Percentiles rank a stretch among this genome's conserved stretches.
These are phyloP conservation scores for Nannospalax galili DNA, from an alignment of 2,113 vertebrate genomes.

Conservation along the genomic window DNA sequence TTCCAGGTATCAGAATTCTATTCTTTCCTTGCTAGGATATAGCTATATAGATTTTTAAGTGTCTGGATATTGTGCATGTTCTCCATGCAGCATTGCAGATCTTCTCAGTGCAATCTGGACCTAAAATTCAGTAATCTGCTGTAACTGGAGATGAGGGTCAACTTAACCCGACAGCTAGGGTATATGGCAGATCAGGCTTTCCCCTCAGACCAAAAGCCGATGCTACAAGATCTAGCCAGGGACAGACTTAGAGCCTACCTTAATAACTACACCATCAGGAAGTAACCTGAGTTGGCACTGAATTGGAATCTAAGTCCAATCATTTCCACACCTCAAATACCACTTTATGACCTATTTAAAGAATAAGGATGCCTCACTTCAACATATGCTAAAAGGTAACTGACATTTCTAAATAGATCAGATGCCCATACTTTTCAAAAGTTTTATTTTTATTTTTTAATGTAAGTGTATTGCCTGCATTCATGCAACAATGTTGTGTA, in stretches of 20 bases:
- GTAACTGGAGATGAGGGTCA: neutral
- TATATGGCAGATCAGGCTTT: neutral
- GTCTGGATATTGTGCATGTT: neutral
- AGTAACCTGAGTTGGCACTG: neutral
- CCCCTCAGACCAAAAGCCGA: neutral
- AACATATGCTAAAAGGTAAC: constrained; percentile 30
- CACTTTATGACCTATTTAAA: neutral
- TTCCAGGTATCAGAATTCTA: neutral
- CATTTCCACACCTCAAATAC: neutral
- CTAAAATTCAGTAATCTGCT: neutral
- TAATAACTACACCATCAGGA: neutral
- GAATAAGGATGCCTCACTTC: neutral
- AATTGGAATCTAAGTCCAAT: neutral
- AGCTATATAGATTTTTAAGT: neutral
- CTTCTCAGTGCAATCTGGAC: neutral
- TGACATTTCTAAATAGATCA: neutral
- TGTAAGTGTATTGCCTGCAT: no score
- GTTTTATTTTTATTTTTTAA: no score
- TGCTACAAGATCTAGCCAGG: neutral
- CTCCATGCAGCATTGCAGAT: neutral
- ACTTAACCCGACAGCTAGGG: neutral
- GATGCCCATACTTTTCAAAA: neutral
- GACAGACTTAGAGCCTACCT: neutral
- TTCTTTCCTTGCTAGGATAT: neutral
- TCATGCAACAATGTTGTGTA: no score